Evolutionary conservation across 2,888 invertebrate species (phyloP).

Genomic region (Meloe dianella): DNA sequence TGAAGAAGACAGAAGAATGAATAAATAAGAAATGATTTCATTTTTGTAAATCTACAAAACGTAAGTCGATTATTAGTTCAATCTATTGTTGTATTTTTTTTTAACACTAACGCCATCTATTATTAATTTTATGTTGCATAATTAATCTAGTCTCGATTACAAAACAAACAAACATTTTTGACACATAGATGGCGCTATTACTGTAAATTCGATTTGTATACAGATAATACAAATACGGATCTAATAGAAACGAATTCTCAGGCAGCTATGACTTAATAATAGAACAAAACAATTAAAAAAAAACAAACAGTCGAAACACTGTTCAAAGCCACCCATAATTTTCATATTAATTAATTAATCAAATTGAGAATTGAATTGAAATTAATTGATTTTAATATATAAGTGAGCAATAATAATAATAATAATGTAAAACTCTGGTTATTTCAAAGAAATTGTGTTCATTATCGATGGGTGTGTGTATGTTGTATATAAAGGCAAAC

Average conservation of each 20-base stretch:
- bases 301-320: not conserved
- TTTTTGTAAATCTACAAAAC: no score
- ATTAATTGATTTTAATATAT: not conserved
- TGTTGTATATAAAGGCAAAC: not conserved
- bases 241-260: not conserved
- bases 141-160: slow-evolving; percentile 13
- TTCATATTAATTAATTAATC: not conserved
- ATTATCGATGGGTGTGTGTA: slow-evolving; percentile 1
- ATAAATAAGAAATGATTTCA: no score
- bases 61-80: not conserved
- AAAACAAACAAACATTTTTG: not conserved
- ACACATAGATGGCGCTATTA: not conserved
- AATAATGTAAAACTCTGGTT: not conserved
- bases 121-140: not conserved
- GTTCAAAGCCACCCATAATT: not conserved
- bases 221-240: not conserved
- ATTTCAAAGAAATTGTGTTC: not conserved
- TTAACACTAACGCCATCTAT: not conserved
- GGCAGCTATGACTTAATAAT: not conserved
- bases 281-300: not conserved
- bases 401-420: not conserved
- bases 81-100: no score
- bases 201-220: not conserved
- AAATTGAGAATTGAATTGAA: not conserved
- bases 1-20: no score